Evolutionary conservation across 2,888 invertebrate genomes (phyloP), one percentile per base, ranked within the genome.

Genomic region (Ferdinandea cuprea): DNA sequence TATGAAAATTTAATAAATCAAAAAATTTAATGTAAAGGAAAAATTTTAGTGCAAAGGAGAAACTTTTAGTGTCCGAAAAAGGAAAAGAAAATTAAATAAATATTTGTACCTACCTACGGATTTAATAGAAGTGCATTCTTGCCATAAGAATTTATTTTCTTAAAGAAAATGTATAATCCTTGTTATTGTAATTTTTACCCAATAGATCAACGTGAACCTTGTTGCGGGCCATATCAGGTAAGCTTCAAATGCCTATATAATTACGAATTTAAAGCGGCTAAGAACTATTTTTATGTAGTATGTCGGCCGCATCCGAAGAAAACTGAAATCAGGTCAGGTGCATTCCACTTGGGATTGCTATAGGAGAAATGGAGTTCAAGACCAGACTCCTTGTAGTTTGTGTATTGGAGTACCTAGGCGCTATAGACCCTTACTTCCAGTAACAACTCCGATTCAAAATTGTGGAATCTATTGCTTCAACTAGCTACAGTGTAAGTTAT

Each of bases 291-390:
- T 3, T 15, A 9, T 40, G 3, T 13, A 77, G 77, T 46, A 30
- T 21, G 46, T 58, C 0, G 81, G 65, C 8, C 65, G 48, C 21
- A 59, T 81, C 9, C 71, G 54, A 15, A 30, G 65, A 11, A 58
- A 2, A 54, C 6, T 72, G 2, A 76, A 72, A 32, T 65, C 65
- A 1, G 77, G 77, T 0, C 9, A 3, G 0, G 72, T 81, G 65
- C 66, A 50, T 6, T 52, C 28, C 8, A 77, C 65, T 0, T 77
- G 77, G 77, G 81, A 81, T 40, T 81, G 71, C 25, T 77, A 72
- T 9, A 52, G 48, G 15, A 56, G 46, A n/a, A 81, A 81, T 42
- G 81, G 81, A 11, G 28, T 81, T 6, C 81, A 81, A 61, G 81
- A 81, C 15, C 71, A 61, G 4, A 32, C 69, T 3, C 81, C 81